Evolutionary conservation across 2,113 vertebrate genomes (phyloP).

Genomic region (Platichthys stellatus): DNA sequence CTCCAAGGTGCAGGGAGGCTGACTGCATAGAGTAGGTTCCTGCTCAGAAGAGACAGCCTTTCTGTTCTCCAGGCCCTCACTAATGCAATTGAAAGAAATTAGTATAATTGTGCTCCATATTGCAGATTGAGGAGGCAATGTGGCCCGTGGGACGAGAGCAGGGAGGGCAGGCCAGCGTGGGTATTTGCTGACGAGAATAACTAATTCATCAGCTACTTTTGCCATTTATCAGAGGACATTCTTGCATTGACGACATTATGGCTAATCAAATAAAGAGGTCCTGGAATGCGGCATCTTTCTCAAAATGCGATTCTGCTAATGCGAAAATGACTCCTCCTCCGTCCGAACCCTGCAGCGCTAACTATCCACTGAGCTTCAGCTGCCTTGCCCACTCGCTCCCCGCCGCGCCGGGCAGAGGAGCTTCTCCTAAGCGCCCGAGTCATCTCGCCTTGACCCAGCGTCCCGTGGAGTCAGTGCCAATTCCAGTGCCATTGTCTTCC

Average conservation of each 20-base stretch:
- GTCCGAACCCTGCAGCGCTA: constrained; percentile 2
- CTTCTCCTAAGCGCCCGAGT: constrained; percentile 16
- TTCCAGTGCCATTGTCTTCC: constrained; percentile 35
- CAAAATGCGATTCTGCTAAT: constrained; percentile 82
- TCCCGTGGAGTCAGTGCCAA: constrained; percentile 28
- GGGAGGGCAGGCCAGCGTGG: constrained; percentile 61
- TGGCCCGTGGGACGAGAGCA: constrained; percentile 67
- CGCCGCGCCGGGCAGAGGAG: constrained; percentile 9
- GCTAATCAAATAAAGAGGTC: constrained; percentile 80
- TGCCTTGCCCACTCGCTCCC: constrained; percentile 29
- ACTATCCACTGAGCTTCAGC: constrained; percentile 14
- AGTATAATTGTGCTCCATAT: constrained; percentile 83
- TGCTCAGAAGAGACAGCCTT: constrained; percentile 77
- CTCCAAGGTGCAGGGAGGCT: constrained; percentile 65
- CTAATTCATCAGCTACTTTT: constrained; percentile 77
- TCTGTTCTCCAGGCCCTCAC: constrained; percentile 71
- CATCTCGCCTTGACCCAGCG: constrained; percentile 6
- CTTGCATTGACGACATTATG: constrained; percentile 84
- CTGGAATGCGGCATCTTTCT: constrained; percentile 77
- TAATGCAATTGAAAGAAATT: constrained; percentile 84
- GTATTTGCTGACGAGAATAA: constrained; percentile 82
- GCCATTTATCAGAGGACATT: constrained; percentile 82
- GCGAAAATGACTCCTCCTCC: constrained; percentile 65
- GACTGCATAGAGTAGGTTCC: constrained; percentile 53
- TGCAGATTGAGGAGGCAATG: constrained; percentile 78